Conservation (phyloP, 2,888 invertebrate genomes). For the Slavum lentiscoides region DNA sequence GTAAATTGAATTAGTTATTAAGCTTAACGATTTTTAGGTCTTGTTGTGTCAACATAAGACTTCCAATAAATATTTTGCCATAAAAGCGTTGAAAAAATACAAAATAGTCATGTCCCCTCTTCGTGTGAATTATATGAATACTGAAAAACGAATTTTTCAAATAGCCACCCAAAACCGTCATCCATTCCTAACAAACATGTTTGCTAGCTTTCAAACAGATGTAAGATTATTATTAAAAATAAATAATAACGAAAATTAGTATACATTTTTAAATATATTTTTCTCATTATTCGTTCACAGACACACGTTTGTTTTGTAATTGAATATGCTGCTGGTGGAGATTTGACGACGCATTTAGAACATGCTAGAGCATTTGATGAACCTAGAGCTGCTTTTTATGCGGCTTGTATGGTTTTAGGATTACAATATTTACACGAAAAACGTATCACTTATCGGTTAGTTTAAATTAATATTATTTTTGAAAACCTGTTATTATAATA, state of each 20-base stretch:
- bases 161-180: slow-evolving; percentile 95
- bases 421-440: slow-evolving; percentile 98
- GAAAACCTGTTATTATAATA: not conserved
- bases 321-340: too few species aligned
- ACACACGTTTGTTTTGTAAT: too few species aligned
- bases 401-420: slow-evolving; percentile 97
- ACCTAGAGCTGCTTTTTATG: slow-evolving; percentile 99
- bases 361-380: too few species aligned
- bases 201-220: too few species aligned
- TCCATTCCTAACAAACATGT: slow-evolving; percentile 95
- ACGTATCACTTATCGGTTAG: slow-evolving; percentile 91
- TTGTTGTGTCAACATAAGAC: slow-evolving; percentile 91
- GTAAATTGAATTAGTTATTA: not conserved
- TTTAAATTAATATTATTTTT: slow-evolving; percentile 15
- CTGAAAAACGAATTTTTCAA: slow-evolving; percentile 99
- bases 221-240: too few species aligned
- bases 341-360: too few species aligned
- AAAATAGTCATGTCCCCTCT: slow-evolving; percentile 99
- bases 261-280: too few species aligned
- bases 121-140: slow-evolving; percentile 95
- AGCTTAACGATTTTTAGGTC: slow-evolving; percentile 61
- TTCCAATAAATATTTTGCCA: slow-evolving; percentile 94
- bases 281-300: too few species aligned
- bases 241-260: too few species aligned
- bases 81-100: slow-evolving; percentile 98